Percentiles rank a stretch among this genome's conserved stretches.
Evolutionary conservation across 2,113 vertebrate species (phyloP).

Genomic region (Poecile atricapillus): DNA sequence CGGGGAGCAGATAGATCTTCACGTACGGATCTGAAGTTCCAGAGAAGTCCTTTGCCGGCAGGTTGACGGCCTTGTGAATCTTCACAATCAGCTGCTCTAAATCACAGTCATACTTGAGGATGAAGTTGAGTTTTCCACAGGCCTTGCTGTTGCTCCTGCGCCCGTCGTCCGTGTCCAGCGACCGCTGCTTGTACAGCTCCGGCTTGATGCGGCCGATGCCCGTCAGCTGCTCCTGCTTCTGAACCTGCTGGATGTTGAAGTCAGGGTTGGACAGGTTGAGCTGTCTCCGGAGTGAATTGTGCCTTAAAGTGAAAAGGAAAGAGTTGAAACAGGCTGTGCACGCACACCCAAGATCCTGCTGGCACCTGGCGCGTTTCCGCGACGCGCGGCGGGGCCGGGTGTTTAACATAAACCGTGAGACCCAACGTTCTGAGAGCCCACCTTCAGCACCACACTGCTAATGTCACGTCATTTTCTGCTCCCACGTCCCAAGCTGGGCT

Average conservation of each 20-base stretch:
- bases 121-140: slow-evolving; percentile 92
- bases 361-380: not conserved
- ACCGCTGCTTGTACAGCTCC: slow-evolving; percentile 95
- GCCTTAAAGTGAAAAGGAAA: slow-evolving; percentile 78
- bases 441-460: not conserved
- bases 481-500: not conserved
- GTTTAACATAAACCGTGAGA: not conserved
- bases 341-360: not conserved
- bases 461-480: not conserved
- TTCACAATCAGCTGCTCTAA: slow-evolving; percentile 97
- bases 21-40: slow-evolving; percentile 98
- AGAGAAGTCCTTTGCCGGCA: slow-evolving; percentile 98
- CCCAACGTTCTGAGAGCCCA: not conserved
- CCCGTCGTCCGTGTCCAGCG: slow-evolving; percentile 88
- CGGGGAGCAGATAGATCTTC: slow-evolving; percentile 96
- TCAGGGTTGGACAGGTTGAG: slow-evolving; percentile 97
- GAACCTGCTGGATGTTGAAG: slow-evolving; percentile 95
- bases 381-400: accelerated
- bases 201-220: slow-evolving; percentile 93
- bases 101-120: slow-evolving; percentile 95
- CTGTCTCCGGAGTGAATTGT: slow-evolving; percentile 90
- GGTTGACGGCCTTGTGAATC: slow-evolving; percentile 93
- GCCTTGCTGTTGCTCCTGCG: slow-evolving; percentile 80
- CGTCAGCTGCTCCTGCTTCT: slow-evolving; percentile 93
- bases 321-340: not conserved